Evolutionary conservation across 2,888 invertebrate genomes (phyloP), one percentile per base, ranked within the genome.

Genomic region (Melikaiella ostensackeni): DNA sequence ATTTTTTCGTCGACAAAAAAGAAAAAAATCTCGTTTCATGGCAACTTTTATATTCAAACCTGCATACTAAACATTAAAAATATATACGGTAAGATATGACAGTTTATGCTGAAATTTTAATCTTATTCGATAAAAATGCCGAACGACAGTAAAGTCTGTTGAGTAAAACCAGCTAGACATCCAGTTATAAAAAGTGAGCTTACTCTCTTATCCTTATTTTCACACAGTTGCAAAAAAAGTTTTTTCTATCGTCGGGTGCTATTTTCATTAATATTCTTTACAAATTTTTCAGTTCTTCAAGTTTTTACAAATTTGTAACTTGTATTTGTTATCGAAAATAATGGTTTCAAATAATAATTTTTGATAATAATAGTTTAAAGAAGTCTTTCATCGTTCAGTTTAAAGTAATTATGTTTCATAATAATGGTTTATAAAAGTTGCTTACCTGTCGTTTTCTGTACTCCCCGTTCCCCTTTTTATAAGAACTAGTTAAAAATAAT

Each of bases 181-280:
- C 38, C 6, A 66, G 42, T 46, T 19, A 66, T 66, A 66, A 66
- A 66, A 66, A 46, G 46, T 30, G 1, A 24, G 46, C 8, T 16
- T 8, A 19, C 13, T 27, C 16, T 38, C 27, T 46, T 19, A 38
- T 38, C 0, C 24, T 46, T 50, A 8, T n/a, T 7, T 19, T 13
- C n/a, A 7, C 7, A n/a, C 7, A n/a, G 50, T 50, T 50, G 50
- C n/a, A 50, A 8, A 50, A 50, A 50, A n/a, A 19, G 2, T 8
- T n/a, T 7, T 6, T 50, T 5, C 11, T 19, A n/a, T 46, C 6
- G 46, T 50, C 19, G 1, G n/a, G 7, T 50, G 16, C 46, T 35
- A 35, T 35, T 0, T 35, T 9, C 9, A 35, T 35, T 11, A 5
- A 46, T 46, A 50, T 7, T 50, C 2, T 50, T 50, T 7, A n/a